A percentile compares a stretch with the other conserved stretches of the same genome.
phyloP scores from a whole-genome alignment of 2,888 invertebrate genomes.

The Laothoe populi region DNA sequence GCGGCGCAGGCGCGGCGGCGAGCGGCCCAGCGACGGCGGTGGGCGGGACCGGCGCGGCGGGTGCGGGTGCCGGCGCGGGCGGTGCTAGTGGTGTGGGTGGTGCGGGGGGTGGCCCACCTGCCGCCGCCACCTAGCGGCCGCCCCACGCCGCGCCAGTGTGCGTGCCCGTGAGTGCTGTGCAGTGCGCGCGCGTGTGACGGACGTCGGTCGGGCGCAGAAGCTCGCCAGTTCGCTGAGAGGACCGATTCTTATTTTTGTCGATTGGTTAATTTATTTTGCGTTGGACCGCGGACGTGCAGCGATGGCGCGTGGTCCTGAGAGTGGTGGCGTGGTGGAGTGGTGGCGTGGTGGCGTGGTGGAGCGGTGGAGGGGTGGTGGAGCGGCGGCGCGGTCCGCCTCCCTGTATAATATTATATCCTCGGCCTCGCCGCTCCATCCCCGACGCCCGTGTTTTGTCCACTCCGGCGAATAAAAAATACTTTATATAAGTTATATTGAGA shows the following conservation, averaged over 20 bases:
- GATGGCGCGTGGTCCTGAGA: background rate
- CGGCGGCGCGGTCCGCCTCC: constrained; percentile 38
- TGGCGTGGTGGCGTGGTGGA: constrained; percentile 2
- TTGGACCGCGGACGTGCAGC: constrained; percentile 32
- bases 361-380: constrained; percentile 33
- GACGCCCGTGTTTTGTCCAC: constrained; percentile 35
- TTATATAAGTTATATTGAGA: constrained; percentile 74
- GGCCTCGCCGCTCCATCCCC: constrained; percentile 40
- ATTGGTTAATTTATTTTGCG: constrained; percentile 56
- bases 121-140: constrained; percentile 54
- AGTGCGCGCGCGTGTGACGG: constrained; percentile 25
- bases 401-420: constrained; percentile 39
- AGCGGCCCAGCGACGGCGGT: constrained; percentile 73
- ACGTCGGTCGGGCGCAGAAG: no score
- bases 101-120: constrained; percentile 65
- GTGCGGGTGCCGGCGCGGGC: constrained; percentile 61
- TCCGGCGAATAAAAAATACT: constrained; percentile 49
- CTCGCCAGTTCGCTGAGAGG: constrained; percentile 31
- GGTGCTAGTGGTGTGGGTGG: constrained; percentile 78
- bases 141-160: constrained; percentile 28
- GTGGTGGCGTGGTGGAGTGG: constrained; percentile 13
- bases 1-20: constrained; percentile 49
- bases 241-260: constrained; percentile 40
- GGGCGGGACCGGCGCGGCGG: constrained; percentile 74
- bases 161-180: constrained; percentile 23